Evolutionary conservation across 2,888 invertebrate species (phyloP), one percentile per base, ranked within the genome.

Genomic region (Limnephilus lunatus): DNA sequence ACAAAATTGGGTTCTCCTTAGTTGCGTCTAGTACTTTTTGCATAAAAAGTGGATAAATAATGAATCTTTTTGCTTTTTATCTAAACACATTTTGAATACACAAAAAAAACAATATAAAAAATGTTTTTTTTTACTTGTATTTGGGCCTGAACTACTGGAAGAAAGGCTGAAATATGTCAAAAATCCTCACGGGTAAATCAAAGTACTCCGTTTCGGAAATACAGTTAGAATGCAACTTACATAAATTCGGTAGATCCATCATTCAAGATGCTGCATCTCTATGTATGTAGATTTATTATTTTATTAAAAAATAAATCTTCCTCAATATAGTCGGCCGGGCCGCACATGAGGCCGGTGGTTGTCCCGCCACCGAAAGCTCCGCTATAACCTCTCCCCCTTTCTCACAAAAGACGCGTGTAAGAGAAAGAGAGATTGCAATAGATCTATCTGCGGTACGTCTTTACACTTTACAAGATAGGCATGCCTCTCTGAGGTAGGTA

Each of bases 221-320:
- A 32, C 82, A 82, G 32, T 19, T 32, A 31, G 30, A 82, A 82
- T 82, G 68, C 68, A n/a, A 25, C 25, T 68, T 68, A 25, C 25
- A n/a, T 68, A 68, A 7, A n/a, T 68, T 68, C 25, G 7, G 68
- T 68, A 68, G 68, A 68, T 68, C 68, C 68, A n/a, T 68, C 68
- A 68, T 68, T 25, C 68, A 68, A 68, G 68, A 68, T 68, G 68
- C 68, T 68, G 68, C 68, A 68, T 68, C 68, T 68, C 68, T 68
- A 25, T n/a, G 32, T 35, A 89, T 89, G 88, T 19, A 89, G 80
- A 89, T 89, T 68, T 89, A 89, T 89, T 35, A 89, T 89, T 89
- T 89, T 89, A 89, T 89, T 89, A 89, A 89, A 89, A 80, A 89
- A n/a, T 68, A 81, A 89, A 89, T 89, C 81, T 35, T 15, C 39